Evolutionary conservation across 2,888 invertebrate genomes (phyloP).

Genomic region (Temnothorax ravouxi): DNA sequence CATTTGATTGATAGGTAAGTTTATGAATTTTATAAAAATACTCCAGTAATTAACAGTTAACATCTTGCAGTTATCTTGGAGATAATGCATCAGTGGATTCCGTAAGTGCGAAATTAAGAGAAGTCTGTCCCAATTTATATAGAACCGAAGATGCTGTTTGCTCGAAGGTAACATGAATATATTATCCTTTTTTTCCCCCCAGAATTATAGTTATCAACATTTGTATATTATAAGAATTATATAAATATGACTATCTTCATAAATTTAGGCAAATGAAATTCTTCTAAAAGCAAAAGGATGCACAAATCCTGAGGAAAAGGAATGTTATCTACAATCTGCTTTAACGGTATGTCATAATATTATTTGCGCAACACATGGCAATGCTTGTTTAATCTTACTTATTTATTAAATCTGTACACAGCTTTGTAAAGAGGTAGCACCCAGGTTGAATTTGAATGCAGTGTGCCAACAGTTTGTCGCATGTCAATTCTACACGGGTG

Average conservation of each 20-base stretch:
- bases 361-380: background rate
- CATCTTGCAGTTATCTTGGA: slow-evolving; percentile 92
- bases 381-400: background rate
- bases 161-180: slow-evolving; percentile 91
- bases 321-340: slow-evolving; percentile 92
- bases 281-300: slow-evolving; percentile 93
- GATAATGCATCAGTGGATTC: slow-evolving; percentile 98
- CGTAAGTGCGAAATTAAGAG: slow-evolving; percentile 94
- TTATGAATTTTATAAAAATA: slow-evolving; percentile 17
- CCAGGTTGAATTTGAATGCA: slow-evolving; percentile 93
- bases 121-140: slow-evolving; percentile 97
- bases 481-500: slow-evolving; percentile 94
- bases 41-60: slow-evolving; percentile 27
- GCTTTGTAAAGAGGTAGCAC: slow-evolving; percentile 95
- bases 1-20: slow-evolving; percentile 92
- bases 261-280: slow-evolving; percentile 93
- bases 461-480: slow-evolving; percentile 95
- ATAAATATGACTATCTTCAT: slow-evolving; percentile 29
- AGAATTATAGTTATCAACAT: background rate
- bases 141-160: slow-evolving; percentile 98
- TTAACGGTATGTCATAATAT: slow-evolving; percentile 86
- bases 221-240: background rate
- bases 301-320: slow-evolving; percentile 91
- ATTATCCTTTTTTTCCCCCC: background rate
- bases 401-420: slow-evolving; percentile 82